A percentile compares a stretch with the other conserved stretches of the same genome.
These are phyloP conservation scores for Busseola fusca DNA, from an alignment of 2,888 invertebrate species.

Conservation along the genomic window DNA sequence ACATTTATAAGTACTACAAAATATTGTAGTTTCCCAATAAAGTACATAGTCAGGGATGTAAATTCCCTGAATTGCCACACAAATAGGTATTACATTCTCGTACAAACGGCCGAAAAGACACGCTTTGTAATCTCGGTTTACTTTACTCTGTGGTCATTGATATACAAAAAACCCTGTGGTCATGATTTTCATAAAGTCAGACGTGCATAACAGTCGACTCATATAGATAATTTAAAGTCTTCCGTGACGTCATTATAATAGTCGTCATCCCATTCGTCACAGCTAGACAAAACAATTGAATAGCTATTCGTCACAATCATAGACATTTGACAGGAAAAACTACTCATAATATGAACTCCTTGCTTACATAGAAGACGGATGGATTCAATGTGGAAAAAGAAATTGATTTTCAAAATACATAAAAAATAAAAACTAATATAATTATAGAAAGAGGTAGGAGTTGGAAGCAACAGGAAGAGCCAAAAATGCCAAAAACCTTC, in stretches of 20 bases:
- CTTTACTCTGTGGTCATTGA: too few species aligned
- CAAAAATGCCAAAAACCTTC: background rate
- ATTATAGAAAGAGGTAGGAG: slow-evolving; percentile 5
- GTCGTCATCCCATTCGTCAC: slow-evolving; percentile 15
- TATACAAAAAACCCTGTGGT: too few species aligned
- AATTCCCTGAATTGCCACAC: background rate
- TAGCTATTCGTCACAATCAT: background rate
- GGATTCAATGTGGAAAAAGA: background rate
- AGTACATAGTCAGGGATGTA: background rate
- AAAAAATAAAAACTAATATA: background rate
- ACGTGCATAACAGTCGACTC: slow-evolving; percentile 9
- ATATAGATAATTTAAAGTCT: slow-evolving; percentile 30
- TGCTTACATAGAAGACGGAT: background rate
- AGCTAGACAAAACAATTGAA: background rate
- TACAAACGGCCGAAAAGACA: background rate
- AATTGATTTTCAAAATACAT: background rate
- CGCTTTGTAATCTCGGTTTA: background rate
- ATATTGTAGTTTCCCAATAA: background rate
- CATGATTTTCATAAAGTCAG: slow-evolving; percentile 2
- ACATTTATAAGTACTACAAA: background rate
- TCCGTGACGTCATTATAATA: slow-evolving; percentile 36
- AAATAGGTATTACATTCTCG: background rate
- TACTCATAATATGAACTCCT: background rate
- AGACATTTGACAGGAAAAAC: background rate
- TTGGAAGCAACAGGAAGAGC: too few species aligned